Conservation (phyloP, 2,888 invertebrate species). For the Girardia tigrina region DNA sequence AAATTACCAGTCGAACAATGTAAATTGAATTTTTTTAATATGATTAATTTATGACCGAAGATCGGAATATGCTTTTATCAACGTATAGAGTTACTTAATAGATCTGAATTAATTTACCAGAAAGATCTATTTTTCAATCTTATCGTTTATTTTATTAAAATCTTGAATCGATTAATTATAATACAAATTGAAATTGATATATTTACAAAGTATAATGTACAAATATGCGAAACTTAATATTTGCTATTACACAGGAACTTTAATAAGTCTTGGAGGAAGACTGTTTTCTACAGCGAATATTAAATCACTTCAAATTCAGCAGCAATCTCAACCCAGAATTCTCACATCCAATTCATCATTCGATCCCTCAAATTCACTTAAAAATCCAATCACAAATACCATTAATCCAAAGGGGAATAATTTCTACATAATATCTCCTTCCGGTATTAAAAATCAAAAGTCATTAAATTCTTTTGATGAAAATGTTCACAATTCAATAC, state of each 20-base stretch:
- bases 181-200: too few relatives aligned
- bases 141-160: too few relatives aligned
- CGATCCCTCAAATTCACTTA: not conserved
- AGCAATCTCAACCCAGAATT: constrained; percentile 12
- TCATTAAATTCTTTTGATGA: not conserved
- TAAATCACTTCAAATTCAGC: constrained; percentile 20
- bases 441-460: constrained; percentile 23
- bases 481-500: not conserved
- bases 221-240: too few relatives aligned
- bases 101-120: too few relatives aligned
- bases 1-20: too few relatives aligned
- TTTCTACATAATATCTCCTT: constrained; percentile 12
- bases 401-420: not conserved
- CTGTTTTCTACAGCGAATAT: constrained; percentile 4
- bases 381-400: constrained; percentile 1
- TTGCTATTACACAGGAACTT: not conserved
- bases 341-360: constrained; percentile 12
- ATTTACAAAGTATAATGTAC: too few relatives aligned
- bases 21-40: too few relatives aligned
- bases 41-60: too few relatives aligned
- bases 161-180: too few relatives aligned
- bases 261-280: not conserved
- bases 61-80: too few relatives aligned
- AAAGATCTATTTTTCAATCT: too few relatives aligned
- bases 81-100: too few relatives aligned